These are phyloP conservation scores for Amblyraja radiata DNA, from an alignment of 2,797 vertebrate genomes.

Conservation along the genomic window DNA sequence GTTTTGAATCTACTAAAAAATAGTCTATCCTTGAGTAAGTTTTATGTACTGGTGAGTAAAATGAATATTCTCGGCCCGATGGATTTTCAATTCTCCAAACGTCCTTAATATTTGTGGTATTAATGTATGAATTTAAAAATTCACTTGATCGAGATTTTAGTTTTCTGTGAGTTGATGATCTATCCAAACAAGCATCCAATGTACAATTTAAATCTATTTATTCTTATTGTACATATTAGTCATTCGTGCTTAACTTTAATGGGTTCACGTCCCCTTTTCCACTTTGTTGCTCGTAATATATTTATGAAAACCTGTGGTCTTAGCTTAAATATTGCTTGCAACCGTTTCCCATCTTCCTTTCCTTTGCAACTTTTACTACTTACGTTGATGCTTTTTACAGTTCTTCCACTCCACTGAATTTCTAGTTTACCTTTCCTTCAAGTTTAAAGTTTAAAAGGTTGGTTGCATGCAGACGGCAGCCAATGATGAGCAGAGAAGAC, in stretches of 20 bases:
- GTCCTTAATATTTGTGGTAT: too few species aligned
- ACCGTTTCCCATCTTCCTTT: neutral
- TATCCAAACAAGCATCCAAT: too few species aligned
- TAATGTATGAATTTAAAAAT: too few species aligned
- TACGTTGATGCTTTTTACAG: neutral
- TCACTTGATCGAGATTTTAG: too few species aligned
- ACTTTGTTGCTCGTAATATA: neutral
- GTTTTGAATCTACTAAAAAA: too few species aligned
- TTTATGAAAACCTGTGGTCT: neutral
- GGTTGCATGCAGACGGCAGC: neutral
- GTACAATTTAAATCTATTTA: too few species aligned
- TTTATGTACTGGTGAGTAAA: too few species aligned
- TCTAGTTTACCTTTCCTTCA: neutral
- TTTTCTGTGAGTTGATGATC: too few species aligned
- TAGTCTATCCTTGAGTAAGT: too few species aligned
- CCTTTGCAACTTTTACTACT: neutral
- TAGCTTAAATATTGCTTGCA: neutral
- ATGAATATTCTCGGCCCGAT: too few species aligned
- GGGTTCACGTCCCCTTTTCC: neutral
- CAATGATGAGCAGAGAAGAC: neutral
- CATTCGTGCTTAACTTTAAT: neutral
- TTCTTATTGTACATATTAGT: neutral
- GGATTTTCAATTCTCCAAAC: too few species aligned
- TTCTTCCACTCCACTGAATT: neutral
- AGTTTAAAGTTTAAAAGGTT: neutral